phyloP scores from a whole-genome alignment of 2,888 invertebrate species.

The Aelia acuminata region DNA sequence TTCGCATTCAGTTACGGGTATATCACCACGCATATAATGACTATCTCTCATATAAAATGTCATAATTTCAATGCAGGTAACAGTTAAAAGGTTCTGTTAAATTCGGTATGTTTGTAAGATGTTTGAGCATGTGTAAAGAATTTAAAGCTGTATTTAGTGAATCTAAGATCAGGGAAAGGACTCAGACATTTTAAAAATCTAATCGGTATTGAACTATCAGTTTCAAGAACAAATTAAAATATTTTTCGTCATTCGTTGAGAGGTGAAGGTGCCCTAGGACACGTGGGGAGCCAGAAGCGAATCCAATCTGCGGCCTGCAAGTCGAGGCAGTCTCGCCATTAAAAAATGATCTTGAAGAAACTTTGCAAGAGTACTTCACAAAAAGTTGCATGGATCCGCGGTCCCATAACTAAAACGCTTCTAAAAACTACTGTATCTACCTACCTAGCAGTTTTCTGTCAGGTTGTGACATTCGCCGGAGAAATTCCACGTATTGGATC shows the following conservation, averaged over 20 bases:
- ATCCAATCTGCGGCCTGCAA: background rate
- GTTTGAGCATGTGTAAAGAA: no score
- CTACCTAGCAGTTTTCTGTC: constrained; percentile 6
- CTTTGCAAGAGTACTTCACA: background rate
- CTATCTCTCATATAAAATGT: no score
- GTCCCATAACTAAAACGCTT: constrained; percentile 37
- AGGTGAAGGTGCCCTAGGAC: background rate
- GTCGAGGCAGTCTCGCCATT: background rate
- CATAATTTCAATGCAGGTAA: no score
- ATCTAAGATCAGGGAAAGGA: no score
- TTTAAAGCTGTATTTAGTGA: no score
- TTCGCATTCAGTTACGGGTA: no score
- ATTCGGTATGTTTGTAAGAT: no score
- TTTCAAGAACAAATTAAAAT: no score
- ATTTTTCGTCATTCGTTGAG: background rate
- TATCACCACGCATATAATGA: no score
- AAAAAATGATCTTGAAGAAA: constrained; percentile 9
- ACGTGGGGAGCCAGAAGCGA: background rate
- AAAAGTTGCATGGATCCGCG: background rate
- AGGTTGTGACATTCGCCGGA: background rate
- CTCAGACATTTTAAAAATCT: no score
- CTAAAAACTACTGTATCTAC: background rate
- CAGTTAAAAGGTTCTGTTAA: no score
- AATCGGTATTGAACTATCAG: no score
- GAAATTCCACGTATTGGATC: background rate